Base-by-base conservation (phyloP, 2,888 invertebrate species). In the Zaprionus obscuricornis region DNA sequence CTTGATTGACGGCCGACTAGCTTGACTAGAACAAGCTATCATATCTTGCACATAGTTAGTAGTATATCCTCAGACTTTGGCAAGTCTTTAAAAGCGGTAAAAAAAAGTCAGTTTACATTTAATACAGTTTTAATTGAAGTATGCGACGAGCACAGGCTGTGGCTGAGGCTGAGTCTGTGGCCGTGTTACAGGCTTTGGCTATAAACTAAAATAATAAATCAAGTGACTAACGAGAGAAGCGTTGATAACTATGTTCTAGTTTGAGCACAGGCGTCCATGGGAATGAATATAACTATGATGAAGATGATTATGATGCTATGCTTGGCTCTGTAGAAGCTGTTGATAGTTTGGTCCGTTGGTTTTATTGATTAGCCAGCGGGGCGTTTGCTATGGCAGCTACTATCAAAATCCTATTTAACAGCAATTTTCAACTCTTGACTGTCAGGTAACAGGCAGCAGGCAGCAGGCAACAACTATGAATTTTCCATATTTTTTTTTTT, bases 51-150 rank as follows among this genome's bases (percentile, higher is more conserved):
- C n/a, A n/a, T n/a, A n/a, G n/a, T n/a, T n/a, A n/a, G n/a, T n/a
- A n/a, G n/a, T n/a, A n/a, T n/a, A n/a, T n/a, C n/a, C n/a, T n/a
- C n/a, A n/a, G n/a, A n/a, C n/a, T 24, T 27, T 56, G 58, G 26
- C 43, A 14, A 49, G 50, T 42, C 45, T 45, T 18, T 55, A 63
- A 40, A 46, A 47, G 56, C 58, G 46, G 59, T 55, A 7, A 4
- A 4, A 7, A 55, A 68, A 78, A 74, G 51, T 46, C 85, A 85
- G 63, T 85, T 79, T 54, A 71, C 65, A 77, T 82, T 74, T 82
- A 71, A 79, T 79, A 79, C 78, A 85, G 78, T 79, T 79, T 79
- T 79, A 79, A 79, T 79, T 79, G 81, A 66, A 36, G 54, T 55
- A 49, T n/a, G 57, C 46, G n/a, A n/a, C n/a, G n/a, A n/a, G n/a